A percentile compares a stretch with the other conserved stretches of the same genome.
Conservation (phyloP, 2,888 invertebrate species). For the Caenorhabditis virilis region DNA sequence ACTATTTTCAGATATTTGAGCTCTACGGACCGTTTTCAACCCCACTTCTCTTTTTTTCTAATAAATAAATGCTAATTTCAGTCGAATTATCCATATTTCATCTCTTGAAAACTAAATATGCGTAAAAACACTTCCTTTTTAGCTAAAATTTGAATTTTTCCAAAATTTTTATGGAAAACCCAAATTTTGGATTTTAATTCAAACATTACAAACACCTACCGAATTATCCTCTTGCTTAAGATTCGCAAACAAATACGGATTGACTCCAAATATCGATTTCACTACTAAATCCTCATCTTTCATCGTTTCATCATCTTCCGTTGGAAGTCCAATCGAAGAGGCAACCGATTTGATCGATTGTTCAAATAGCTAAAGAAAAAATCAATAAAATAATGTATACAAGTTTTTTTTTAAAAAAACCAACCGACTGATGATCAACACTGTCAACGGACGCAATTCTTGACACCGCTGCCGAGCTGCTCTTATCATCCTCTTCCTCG, state of each 20-base stretch:
- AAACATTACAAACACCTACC: too few relatives aligned
- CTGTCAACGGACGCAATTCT: conserved; percentile 17
- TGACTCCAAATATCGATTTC: conserved; percentile 18
- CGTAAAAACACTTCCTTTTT: neutral
- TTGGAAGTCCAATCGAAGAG: conserved; percentile 12
- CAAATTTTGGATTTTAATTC: too few relatives aligned
- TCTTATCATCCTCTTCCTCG: conserved; percentile 17
- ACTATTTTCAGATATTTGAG: too few relatives aligned
- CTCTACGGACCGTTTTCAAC: too few relatives aligned
- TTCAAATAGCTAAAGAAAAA: conserved; percentile 7
- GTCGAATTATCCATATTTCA: too few relatives aligned
- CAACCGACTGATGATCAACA: conserved; percentile 6
- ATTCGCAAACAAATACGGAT: too few relatives aligned
- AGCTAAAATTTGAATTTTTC: neutral
- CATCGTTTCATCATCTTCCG: conserved; percentile 15
- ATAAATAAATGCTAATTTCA: too few relatives aligned
- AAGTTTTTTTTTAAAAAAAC: neutral
- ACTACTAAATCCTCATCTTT: conserved; percentile 18
- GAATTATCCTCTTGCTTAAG: too few relatives aligned
- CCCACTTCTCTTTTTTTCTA: too few relatives aligned
- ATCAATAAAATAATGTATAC: neutral
- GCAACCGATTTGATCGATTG: conserved; percentile 19
- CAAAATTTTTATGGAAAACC: too few relatives aligned
- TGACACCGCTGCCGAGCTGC: conserved; percentile 20
- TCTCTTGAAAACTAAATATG: too few relatives aligned